Base-by-base conservation (phyloP, 2,888 invertebrate species). In the Antitype chi region DNA sequence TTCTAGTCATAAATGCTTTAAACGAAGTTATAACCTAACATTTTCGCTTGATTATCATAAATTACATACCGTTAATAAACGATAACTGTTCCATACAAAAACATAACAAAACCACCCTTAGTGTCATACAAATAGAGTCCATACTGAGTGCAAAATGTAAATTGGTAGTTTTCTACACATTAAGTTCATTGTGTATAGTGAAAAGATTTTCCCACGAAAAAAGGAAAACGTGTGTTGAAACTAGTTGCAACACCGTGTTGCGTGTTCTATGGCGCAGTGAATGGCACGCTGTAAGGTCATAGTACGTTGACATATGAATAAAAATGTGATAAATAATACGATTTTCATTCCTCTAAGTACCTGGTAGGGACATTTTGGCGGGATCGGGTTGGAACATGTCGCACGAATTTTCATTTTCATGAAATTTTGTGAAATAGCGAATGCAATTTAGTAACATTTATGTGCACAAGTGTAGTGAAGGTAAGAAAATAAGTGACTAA, bases 191-290 rank as follows among this genome's bases (percentile, higher is more conserved):
- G 94, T 94, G 90, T 86, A 89, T 89, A 91, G 95, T 94, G 96
- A 96, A 96, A 96, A 96, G 89, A 90, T 92, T 92, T 96, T 96
- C 96, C 94, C 96, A 95, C 96, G 95, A 95, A 96, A 96, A 95
- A 96, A 95, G 95, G 94, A 94, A 96, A 96, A 94, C 84, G 86
- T 89, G 85, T 94, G 94, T 94, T 90, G 95, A 94, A 95, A 95
- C 92, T 81, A 87, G 89, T 95, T 94, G 94, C 94, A 88, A 93
- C 92, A 93, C 85, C 81, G 85, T 85, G 88, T 92, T 91, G 89
- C 87, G 92, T 92, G 92, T 92, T 89, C 82, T 93, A 92, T 91
- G 91, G 88, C 73, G 69, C 76, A 89, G 91, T 88, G 91, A 91
- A 87, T 85, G 88, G 84, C 81, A 78, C 62, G 79, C 85, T 76